A percentile compares a stretch with the other conserved stretches of the same genome.
Evolutionary conservation across 2,113 vertebrate species (phyloP).

Genomic region (Eubucco bourcierii): DNA sequence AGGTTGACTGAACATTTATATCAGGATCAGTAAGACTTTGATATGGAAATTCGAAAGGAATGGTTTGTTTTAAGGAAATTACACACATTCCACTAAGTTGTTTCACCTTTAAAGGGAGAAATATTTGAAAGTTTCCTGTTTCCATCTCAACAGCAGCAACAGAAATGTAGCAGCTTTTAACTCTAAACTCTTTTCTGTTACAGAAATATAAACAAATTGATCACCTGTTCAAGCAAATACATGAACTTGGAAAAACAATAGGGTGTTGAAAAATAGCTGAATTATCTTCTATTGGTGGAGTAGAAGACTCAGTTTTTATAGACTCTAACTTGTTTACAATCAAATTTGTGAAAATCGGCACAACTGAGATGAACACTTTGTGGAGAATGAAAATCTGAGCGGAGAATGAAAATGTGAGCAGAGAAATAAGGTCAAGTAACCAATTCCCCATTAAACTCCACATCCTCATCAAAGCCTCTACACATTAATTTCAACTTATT

Average conservation of each 20-base stretch:
- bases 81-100: neutral
- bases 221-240: neutral
- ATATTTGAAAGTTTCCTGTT: neutral
- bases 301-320: neutral
- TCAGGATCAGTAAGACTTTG: neutral
- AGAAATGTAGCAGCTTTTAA: neutral
- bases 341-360: neutral
- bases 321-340: neutral
- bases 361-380: neutral
- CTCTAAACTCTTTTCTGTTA: neutral
- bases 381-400: neutral
- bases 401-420: neutral
- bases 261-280: neutral
- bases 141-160: neutral
- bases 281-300: neutral
- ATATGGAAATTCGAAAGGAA: conserved; percentile 31
- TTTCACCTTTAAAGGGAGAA: neutral
- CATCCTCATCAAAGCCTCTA: neutral
- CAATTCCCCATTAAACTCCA: neutral
- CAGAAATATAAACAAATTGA: neutral
- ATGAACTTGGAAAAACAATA: neutral
- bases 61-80: conserved; percentile 20
- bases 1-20: neutral
- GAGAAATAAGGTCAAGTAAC: neutral
- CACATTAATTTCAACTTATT: neutral